These are phyloP conservation scores for Amblyjoppa proteus DNA, from an alignment of 2,888 invertebrate species.

Conservation along the genomic window DNA sequence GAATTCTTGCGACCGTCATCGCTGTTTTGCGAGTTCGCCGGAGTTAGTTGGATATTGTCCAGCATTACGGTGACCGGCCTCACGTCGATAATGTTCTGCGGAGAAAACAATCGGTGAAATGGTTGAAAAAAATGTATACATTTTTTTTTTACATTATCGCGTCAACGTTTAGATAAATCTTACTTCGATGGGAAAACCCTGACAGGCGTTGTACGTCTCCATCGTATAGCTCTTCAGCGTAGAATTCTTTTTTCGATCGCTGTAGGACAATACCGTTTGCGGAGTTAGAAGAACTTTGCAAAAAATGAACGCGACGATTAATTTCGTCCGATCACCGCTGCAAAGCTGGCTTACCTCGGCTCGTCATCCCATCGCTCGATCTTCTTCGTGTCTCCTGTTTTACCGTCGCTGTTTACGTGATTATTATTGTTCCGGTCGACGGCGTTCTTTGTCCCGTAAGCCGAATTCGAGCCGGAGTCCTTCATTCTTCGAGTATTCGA, in stretches of 20 bases:
- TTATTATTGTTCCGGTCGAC: slow-evolving; percentile 69
- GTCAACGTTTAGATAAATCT: slow-evolving; percentile 1
- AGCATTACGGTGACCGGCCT: slow-evolving; percentile 69
- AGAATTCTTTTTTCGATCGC: slow-evolving; percentile 63
- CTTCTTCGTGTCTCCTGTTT: slow-evolving; percentile 71
- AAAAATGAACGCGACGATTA: background rate
- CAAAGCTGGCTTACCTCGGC: slow-evolving; percentile 64
- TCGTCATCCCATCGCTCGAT: slow-evolving; percentile 69
- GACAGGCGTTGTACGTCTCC: slow-evolving; percentile 64
- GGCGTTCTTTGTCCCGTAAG: slow-evolving; percentile 60
- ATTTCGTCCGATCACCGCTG: background rate
- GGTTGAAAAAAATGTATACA: background rate
- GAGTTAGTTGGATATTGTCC: slow-evolving; percentile 68
- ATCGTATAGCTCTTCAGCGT: slow-evolving; percentile 65
- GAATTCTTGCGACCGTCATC: slow-evolving; percentile 57
- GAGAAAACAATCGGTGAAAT: background rate
- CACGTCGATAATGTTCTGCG: slow-evolving; percentile 68
- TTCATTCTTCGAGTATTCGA: slow-evolving; percentile 72
- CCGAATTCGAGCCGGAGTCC: slow-evolving; percentile 44
- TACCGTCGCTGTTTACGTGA: slow-evolving; percentile 70
- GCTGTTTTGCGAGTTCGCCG: slow-evolving; percentile 41
- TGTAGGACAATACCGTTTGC: slow-evolving; percentile 40
- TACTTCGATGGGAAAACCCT: slow-evolving; percentile 67
- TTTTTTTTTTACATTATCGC: background rate
- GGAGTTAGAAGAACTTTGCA: slow-evolving; percentile 15